A percentile compares a stretch with the other conserved stretches of the same genome.
Evolutionary conservation across 2,113 vertebrate species (phyloP).

Genomic region (Vimba vimba): DNA sequence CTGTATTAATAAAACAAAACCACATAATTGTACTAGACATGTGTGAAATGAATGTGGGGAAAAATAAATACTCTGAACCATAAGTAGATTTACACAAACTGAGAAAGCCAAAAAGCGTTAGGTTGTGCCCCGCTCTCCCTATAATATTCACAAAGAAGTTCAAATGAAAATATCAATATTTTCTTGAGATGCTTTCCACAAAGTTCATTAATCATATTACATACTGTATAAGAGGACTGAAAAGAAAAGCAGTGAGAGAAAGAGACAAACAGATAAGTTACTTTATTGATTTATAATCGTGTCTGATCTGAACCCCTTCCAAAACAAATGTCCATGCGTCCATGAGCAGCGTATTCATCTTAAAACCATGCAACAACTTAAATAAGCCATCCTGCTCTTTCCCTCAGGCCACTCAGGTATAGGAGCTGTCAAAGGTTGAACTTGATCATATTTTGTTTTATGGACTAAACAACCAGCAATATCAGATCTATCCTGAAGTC

Average conservation of each 20-base stretch:
- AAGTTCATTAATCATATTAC: background rate
- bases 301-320: slow-evolving; percentile 1
- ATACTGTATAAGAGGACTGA: background rate
- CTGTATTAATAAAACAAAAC: no score
- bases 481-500: slow-evolving; percentile 26
- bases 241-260: background rate
- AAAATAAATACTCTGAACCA: no score
- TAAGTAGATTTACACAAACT: no score
- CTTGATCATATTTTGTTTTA: slow-evolving; percentile 9
- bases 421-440: background rate
- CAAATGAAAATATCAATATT: background rate
- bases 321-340: background rate
- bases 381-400: background rate
- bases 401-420: slow-evolving; percentile 7
- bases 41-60: no score
- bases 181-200: background rate
- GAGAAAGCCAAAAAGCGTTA: no score
- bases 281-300: background rate
- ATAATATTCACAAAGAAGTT: background rate
- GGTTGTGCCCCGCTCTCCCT: no score
- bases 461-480: slow-evolving; percentile 3
- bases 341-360: background rate
- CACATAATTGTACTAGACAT: no score
- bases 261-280: background rate
- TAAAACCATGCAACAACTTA: background rate